A percentile compares a stretch with the other conserved stretches of the same genome.
These are phyloP conservation scores for Ptychadena robeensis DNA, from an alignment of 2,797 vertebrate species.

Conservation along the genomic window DNA sequence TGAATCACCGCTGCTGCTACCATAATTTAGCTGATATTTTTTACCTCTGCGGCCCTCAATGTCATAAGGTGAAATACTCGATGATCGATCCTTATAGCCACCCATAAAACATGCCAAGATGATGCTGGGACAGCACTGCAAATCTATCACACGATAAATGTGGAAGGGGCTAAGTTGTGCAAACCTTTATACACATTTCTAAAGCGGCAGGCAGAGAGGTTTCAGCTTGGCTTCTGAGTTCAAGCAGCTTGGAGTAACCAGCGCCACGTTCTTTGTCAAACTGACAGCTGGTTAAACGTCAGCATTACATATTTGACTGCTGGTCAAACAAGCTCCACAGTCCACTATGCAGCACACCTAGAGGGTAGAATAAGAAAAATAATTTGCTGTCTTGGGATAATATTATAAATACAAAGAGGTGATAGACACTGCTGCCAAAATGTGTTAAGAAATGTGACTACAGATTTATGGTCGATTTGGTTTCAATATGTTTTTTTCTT, in stretches of 20 bases:
- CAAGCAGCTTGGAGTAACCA: conserved; percentile 42
- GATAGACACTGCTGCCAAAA: not conserved
- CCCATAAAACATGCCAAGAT: conserved; percentile 49
- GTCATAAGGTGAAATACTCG: conserved; percentile 56
- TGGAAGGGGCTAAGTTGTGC: conserved; percentile 19
- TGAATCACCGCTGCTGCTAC: conserved; percentile 53
- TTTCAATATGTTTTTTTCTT: not conserved
- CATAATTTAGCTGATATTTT: conserved; percentile 59
- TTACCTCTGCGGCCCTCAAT: conserved; percentile 50
- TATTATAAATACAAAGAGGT: not conserved
- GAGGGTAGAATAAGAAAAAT: conserved; percentile 19
- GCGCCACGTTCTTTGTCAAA: conserved; percentile 33
- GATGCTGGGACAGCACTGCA: conserved; percentile 13
- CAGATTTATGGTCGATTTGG: not conserved
- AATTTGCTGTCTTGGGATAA: conserved; percentile 1
- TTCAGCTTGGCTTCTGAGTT: conserved; percentile 27
- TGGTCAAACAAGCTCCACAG: conserved; percentile 41
- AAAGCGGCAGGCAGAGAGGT: conserved; percentile 11
- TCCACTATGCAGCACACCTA: conserved; percentile 13
- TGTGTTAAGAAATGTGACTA: not conserved
- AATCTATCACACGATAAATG: conserved; percentile 51
- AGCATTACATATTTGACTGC: conserved; percentile 48
- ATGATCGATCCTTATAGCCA: conserved; percentile 45
- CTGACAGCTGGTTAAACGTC: conserved; percentile 51
- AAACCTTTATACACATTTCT: conserved; percentile 20